Base-by-base conservation (phyloP, 2,888 invertebrate genomes). In the Timandra comae region DNA sequence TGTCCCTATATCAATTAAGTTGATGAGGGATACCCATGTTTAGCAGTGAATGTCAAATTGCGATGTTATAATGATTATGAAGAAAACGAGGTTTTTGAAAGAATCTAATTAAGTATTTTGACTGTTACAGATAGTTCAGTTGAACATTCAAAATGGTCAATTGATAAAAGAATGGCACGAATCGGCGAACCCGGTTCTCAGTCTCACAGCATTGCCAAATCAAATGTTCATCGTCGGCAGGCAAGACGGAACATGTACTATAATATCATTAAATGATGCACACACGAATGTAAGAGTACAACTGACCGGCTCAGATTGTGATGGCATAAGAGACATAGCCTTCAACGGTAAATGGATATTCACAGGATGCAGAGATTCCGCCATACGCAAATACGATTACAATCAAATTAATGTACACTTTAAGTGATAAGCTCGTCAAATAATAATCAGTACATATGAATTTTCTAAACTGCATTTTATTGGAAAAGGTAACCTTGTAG, bases 261-360 rank as follows among this genome's bases (percentile, higher is more conserved):
- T 86, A 6, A 59, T 87, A 20, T 86, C 86, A 8, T 51, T 87
- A 32, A 66, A 78, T 37, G 71, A 78, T 24, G 54, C 67, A 9
- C 67, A 70, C 32, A 53, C 45, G 21, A 31, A 53, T 30, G 54
- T 65, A 2, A 63, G 79, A 36, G 73, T 89, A 0, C 88, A 90
- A 38, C 66, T 92, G n/a, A 91, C 91, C 4, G 93, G 93, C 0
- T 81, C 91, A 0, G 90, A 92, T 54, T 90, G 88, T 64, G 92
- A 93, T 53, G 91, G 91, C 0, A 85, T 93, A 8, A 87, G 91
- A 59, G 88, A 88, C 48, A 66, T 91, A 13, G 72, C 86, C 0
- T 85, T 84, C 43, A 90, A 90, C 56, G 87, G 87, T 2, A 84
- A 84, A 59, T 85, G 86, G 84, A 67, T 92, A 19, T 90, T 88